Evolutionary conservation across 2,113 vertebrate species (phyloP), one percentile per base, ranked within the genome.

Genomic region (Hylia prasina): DNA sequence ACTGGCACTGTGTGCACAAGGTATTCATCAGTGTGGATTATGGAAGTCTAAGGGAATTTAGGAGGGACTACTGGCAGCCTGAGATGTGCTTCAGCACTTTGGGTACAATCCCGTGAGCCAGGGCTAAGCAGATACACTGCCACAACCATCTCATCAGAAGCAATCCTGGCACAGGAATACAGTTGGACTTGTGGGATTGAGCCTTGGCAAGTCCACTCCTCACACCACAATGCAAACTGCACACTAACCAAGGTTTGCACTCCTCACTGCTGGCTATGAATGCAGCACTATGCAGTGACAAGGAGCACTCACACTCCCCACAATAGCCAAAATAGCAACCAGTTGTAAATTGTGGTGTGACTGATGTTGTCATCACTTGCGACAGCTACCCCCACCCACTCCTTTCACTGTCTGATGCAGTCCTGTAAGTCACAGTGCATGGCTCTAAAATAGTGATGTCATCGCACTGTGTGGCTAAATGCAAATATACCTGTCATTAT

Each of bases 191-290:
- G 40, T 42, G 40, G 40, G 24, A 58, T 9, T 24, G 3, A 75
- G 64, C 30, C 42, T 57, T 40, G 56, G 75, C n/a, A 88, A 60
- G 39, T 24, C 44, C 19, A 3, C 3, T 65, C n/a, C 56, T 94
- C 1, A 0, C 25, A 42, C 10, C 63, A 39, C 42, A 65, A 7
- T 0, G 6, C 16, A n/a, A 25, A 33, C 7, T 1, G 6, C 48
- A 44, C 20, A 7, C 17, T 22, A 5, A 40, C 23, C 20, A 48
- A 33, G 10, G 37, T 31, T 51, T 23, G 70, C 30, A 4, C 1
- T 31, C 53, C n/a, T 51, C 35, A 9, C 56, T 31, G 58, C 37
- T 64, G 66, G 48, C 82, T 87, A 5, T 3, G 13, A 47, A 47
- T 4, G 11, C 65, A 68, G 42, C 15, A 35, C 73, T 40, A 2